Base-by-base conservation (phyloP, 1,140 invertebrate genomes). In the Apis laboriosa region DNA sequence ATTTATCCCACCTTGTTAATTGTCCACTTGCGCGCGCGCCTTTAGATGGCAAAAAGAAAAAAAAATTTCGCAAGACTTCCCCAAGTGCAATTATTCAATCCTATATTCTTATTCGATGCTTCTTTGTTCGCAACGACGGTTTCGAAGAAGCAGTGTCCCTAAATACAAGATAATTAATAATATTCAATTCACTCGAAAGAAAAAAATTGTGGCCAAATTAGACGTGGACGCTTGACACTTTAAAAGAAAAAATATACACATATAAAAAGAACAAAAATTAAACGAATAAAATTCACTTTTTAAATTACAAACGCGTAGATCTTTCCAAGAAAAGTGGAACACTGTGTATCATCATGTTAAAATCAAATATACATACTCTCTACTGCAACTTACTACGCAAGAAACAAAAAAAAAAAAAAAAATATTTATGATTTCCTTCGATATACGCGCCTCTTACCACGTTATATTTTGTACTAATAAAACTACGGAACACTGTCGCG, bases 401-500 rank as follows among this genome's bases (percentile, higher is more conserved):
- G 9, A 51, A 60, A 55, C 5, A 56, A 28, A 19, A 70, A 68
- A 34, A 55, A 43, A 49, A 24, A 63, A 19, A 53, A 68, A 56
- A 28, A 64, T 15, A 73, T 74, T 70, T 12, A 49, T 55, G 43
- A 66, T 28, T 19, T 77, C 11, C 28, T 53, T 13, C 15, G 56
- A 61, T 56, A 9, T 9, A 58, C 55, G 73, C 64, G 19, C 55
- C 58, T 66, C 72, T 73, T 56, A 79, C 63, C 72, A 15, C 9
- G 12, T 61, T 70, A 13, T 74, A 13, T 70, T 74, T 74, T 55
- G 83, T 80, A 67, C 83, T 63, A 79, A 79, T 58, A 61, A 17
- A 77, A 63, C 55, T 34, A 49, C 64, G 83, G 83, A 84, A 80
- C 83, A 80, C 85, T 64, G 83, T 84, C 77, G 78, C 82, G 73